These are phyloP conservation scores for Prunella fulvescens DNA, from an alignment of 2,113 vertebrate species.

Conservation along the genomic window DNA sequence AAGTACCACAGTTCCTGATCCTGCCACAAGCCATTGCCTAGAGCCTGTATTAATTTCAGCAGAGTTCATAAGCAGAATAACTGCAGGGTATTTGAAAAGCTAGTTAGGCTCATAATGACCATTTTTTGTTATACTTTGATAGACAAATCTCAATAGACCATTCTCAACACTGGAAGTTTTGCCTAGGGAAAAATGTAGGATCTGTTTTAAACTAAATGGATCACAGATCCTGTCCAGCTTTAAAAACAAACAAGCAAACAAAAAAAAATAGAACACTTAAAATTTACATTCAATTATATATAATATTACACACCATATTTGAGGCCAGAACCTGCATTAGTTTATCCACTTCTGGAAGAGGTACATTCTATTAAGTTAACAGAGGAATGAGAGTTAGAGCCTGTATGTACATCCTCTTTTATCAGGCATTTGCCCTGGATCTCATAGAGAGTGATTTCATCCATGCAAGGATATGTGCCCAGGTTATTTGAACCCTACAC, in stretches of 20 bases:
- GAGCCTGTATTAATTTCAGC: conserved; percentile 26
- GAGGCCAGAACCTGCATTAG: not conserved
- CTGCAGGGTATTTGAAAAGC: conserved; percentile 38
- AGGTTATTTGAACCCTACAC: not conserved
- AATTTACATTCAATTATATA: not conserved
- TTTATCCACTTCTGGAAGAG: not conserved
- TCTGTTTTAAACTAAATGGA: not conserved
- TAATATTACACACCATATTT: not conserved
- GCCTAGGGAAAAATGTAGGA: not conserved
- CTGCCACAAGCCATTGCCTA: conserved; percentile 8
- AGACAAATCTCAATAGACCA: not conserved
- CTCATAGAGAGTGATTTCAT: not conserved
- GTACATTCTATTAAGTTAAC: not conserved
- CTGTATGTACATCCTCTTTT: not conserved
- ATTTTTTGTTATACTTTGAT: conserved; percentile 1
- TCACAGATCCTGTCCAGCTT: not conserved
- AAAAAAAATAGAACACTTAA: not conserved
- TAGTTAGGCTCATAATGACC: not conserved
- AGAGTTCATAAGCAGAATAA: conserved; percentile 34
- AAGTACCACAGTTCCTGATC: not conserved
- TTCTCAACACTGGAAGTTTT: not conserved
- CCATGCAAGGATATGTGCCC: not conserved
- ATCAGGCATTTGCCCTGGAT: not conserved
- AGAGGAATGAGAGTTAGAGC: not conserved
- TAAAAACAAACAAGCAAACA: not conserved